phyloP scores from a whole-genome alignment of 2,797 vertebrate species.

The Paedocypris micromegethes region DNA sequence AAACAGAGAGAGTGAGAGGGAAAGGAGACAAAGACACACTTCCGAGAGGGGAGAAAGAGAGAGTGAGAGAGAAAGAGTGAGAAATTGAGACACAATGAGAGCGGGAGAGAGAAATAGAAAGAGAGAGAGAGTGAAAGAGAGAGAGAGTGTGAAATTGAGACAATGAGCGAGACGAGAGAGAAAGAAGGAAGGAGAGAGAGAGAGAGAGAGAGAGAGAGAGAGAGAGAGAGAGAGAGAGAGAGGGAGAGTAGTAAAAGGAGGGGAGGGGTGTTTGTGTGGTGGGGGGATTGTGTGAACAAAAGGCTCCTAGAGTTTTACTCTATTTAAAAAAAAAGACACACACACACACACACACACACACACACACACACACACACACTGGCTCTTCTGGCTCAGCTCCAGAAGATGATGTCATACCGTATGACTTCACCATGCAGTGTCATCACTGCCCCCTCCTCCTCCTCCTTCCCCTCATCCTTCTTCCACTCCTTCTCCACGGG shows the following conservation, averaged over 20 bases:
- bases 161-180: constrained; percentile 1
- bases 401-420: constrained; percentile 56
- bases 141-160: no score
- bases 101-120: no score
- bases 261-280: constrained; percentile 26
- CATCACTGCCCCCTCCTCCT: constrained; percentile 47
- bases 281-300: constrained; percentile 38
- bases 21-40: no score
- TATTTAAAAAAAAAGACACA: constrained; percentile 15
- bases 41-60: no score
- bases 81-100: no score
- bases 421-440: constrained; percentile 60
- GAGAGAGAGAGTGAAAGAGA: no score
- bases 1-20: no score
- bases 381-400: constrained; percentile 50
- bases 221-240: constrained; percentile 32
- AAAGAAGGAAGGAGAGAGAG: constrained; percentile 25
- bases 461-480: constrained; percentile 32
- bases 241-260: constrained; percentile 15
- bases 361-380: constrained; percentile 43
- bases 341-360: constrained; percentile 9
- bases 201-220: constrained; percentile 30
- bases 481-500: constrained; percentile 30
- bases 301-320: constrained; percentile 46
- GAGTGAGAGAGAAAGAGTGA: no score